Evolutionary conservation across 1,140 invertebrate genomes (phyloP).

Genomic region (Calycopis cecrops): DNA sequence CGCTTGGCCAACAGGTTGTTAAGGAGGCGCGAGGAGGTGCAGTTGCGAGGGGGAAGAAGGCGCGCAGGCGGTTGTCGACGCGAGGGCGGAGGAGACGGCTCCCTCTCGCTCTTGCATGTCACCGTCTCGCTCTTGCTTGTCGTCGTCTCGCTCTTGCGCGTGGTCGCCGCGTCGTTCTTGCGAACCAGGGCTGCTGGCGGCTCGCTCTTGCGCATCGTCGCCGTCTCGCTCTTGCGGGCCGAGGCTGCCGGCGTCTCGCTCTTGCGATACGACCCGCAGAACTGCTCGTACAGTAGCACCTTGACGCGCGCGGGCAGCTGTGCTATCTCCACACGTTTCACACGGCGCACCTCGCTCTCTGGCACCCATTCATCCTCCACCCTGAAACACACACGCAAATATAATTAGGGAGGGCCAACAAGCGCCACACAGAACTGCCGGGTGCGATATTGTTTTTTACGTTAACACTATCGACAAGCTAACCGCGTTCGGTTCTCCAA

Average conservation of each 20-base stretch:
- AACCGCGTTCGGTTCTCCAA: no score
- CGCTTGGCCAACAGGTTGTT: constrained; percentile 51
- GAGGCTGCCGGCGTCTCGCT: no score
- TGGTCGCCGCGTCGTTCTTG: no score
- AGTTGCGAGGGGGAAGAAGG: constrained; percentile 34
- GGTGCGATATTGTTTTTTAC: no score
- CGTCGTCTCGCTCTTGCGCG: no score
- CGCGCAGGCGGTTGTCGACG: constrained; percentile 19
- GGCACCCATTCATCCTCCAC: constrained; percentile 67
- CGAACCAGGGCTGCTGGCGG: no score
- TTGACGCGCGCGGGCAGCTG: constrained; percentile 45
- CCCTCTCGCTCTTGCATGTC: no score
- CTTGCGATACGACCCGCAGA: constrained; percentile 46
- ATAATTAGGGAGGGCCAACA: neutral
- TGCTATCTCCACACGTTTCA: constrained; percentile 55
- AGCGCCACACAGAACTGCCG: constrained; percentile 52
- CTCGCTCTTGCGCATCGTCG: no score
- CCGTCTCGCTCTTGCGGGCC: no score
- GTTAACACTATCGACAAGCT: no score
- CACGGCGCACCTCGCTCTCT: constrained; percentile 46
- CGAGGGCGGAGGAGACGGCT: constrained; percentile 28
- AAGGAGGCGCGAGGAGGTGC: constrained; percentile 45
- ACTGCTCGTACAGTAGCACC: constrained; percentile 57
- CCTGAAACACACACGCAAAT: constrained; percentile 33
- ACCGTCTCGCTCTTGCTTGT: no score